Evolutionary conservation across 2,888 invertebrate genomes (phyloP), one percentile per base, ranked within the genome.

Genomic region (Oligia latruncula): DNA sequence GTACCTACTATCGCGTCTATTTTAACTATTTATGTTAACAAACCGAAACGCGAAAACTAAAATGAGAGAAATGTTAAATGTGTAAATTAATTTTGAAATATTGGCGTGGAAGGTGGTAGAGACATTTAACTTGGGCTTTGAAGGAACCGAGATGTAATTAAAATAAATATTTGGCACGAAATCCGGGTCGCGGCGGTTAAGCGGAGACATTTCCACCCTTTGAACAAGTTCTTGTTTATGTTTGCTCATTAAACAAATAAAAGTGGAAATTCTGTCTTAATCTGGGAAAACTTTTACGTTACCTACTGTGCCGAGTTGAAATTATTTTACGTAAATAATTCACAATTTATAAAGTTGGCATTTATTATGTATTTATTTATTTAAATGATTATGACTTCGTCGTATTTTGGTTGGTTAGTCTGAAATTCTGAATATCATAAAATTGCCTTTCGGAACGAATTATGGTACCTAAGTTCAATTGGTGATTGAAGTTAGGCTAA

Each of bases 161-260:
- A 96, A 96, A 96, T 96, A 96, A 96, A 96, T 96, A 96, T 96
- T 96, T 96, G 96, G 94, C 95, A 93, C 94, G 92, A 95, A 96
- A 96, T 96, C 95, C 94, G 95, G 95, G 95, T 94, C 93, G 93
- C 92, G 91, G 95, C 92, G 95, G 96, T 96, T 96, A 95, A 95
- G 95, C 93, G 93, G 94, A 95, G 95, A 95, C 95, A 95, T 96
- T 95, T 93, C 93, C 93, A 95, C 95, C 95, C 96, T 96, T 96
- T 96, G 96, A 96, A 94, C 94, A 95, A 96, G 93, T 96, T 95
- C 93, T 94, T 96, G 96, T 96, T 96, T 96, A 94, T 95, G 95
- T 96, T 96, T 95, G 94, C 96, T 95, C 95, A 95, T 95, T 95
- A 95, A 95, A 95, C 95, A 95, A 95, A 96, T 95, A 96, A 94